Evolutionary conservation across 2,113 vertebrate genomes (phyloP).

Genomic region (Cynopterus brachyotis): DNA sequence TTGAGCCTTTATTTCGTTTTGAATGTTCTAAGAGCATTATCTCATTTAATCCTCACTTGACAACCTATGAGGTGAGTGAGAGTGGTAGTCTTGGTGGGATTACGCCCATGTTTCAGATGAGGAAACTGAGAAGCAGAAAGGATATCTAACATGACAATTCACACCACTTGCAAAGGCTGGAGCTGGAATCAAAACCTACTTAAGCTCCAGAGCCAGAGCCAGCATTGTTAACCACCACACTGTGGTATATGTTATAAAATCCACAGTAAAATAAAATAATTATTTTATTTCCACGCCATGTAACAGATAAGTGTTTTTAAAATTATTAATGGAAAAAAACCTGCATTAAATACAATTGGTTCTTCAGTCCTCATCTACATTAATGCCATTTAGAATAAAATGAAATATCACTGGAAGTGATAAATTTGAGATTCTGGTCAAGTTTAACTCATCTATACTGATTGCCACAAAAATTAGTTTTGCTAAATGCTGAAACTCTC

Average conservation of each 20-base stretch:
- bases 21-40: not conserved
- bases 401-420: not conserved
- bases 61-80: not conserved
- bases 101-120: not conserved
- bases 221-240: not conserved
- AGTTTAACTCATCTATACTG: not conserved
- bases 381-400: not conserved
- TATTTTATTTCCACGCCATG: not conserved
- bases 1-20: not conserved
- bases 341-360: not conserved
- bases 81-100: not conserved
- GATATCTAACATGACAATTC: not conserved
- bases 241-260: not conserved
- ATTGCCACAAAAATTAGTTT: not conserved
- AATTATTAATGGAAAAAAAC: not conserved
- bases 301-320: not conserved
- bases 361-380: not conserved
- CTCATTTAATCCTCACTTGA: not conserved
- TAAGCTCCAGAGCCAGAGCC: not conserved
- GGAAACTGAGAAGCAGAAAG: not conserved
- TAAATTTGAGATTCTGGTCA: not conserved
- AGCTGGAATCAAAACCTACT: not conserved
- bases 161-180: not conserved
- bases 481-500: not conserved
- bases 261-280: not conserved